phyloP scores from a whole-genome alignment of 2,113 vertebrate genomes.

The Symphodus melops region DNA sequence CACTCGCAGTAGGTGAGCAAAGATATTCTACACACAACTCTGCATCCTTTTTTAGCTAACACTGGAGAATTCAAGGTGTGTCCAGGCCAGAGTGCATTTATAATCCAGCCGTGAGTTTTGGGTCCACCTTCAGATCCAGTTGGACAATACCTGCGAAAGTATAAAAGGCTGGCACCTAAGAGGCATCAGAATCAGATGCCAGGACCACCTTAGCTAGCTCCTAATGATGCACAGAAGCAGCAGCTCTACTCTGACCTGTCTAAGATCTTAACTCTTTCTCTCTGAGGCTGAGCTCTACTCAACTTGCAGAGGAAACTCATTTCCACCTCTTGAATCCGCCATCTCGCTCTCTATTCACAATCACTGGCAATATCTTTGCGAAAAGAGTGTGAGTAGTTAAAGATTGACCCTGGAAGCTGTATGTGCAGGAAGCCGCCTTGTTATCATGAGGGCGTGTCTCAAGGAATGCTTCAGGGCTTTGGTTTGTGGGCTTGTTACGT shows the following conservation, averaged over 20 bases:
- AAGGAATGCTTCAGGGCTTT: constrained; percentile 14
- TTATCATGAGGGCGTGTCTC: constrained; percentile 36
- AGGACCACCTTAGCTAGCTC: neutral
- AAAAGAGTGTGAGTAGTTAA: neutral
- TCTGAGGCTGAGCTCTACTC: neutral
- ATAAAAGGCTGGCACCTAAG: neutral
- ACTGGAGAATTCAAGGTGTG: too few species aligned
- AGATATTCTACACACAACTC: neutral
- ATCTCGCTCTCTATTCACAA: neutral
- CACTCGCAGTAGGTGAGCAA: neutral
- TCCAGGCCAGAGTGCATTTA: neutral
- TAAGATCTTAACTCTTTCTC: neutral
- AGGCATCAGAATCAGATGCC: neutral
- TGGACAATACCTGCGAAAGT: neutral
- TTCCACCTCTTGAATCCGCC: neutral
- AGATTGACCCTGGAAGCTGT: neutral
- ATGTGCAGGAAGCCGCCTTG: constrained; percentile 4
- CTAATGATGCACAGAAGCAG: too few species aligned
- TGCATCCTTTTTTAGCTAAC: too few species aligned
- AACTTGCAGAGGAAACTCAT: neutral
- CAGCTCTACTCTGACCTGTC: neutral
- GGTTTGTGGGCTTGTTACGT: constrained; percentile 42
- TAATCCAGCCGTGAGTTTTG: neutral
- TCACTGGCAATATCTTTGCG: neutral
- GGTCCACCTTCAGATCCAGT: neutral